Evolutionary conservation across 2,888 invertebrate genomes (phyloP).

Genomic region (Tinea pellionella): DNA sequence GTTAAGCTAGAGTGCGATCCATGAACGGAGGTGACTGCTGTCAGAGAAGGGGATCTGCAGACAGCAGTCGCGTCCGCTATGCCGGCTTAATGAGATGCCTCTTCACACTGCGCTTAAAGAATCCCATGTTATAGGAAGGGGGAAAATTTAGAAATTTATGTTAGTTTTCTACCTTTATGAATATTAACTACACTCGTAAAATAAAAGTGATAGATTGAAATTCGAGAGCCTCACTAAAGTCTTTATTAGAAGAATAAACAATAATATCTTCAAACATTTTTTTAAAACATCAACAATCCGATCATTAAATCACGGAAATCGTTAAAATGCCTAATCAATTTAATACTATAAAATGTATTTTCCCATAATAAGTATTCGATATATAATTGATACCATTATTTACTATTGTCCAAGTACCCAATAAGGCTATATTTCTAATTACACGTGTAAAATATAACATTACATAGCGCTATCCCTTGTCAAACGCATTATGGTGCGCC

Average conservation of each 20-base stretch:
- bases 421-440: slow-evolving; percentile 15
- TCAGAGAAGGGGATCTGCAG: too few relatives aligned
- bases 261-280: too few relatives aligned
- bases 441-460: slow-evolving; percentile 22
- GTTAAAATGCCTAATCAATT: neutral
- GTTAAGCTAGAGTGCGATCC: too few relatives aligned
- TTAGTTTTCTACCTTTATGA: neutral
- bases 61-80: too few relatives aligned
- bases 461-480: slow-evolving; percentile 21
- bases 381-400: slow-evolving; percentile 2
- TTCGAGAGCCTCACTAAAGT: too few relatives aligned
- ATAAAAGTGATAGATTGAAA: neutral
- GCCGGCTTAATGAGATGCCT: too few relatives aligned
- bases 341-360: neutral
- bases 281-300: neutral
- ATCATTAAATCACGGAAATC: neutral
- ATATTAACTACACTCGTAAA: neutral
- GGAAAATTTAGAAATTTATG: too few relatives aligned
- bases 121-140: too few relatives aligned
- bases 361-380: neutral
- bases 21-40: too few relatives aligned
- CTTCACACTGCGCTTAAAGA: too few relatives aligned
- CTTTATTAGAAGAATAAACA: neutral
- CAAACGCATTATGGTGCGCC: slow-evolving; percentile 21
- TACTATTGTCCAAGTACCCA: neutral